Base-by-base conservation (phyloP, 1,140 invertebrate species). In the Chymomyza costata region DNA sequence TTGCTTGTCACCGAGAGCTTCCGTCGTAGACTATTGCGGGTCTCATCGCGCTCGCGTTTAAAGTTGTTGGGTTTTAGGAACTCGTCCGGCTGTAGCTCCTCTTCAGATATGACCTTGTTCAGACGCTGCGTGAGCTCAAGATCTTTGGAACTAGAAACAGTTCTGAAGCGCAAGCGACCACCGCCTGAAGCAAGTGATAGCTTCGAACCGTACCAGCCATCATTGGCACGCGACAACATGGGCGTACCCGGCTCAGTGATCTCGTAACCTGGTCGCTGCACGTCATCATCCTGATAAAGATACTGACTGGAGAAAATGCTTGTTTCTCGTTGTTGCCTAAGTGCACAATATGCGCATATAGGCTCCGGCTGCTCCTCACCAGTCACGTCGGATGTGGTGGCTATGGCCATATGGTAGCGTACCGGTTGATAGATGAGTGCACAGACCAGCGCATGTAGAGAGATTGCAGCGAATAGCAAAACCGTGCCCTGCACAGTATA, bases 171-270 rank as follows among this genome's bases (percentile, higher is more conserved):
- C 15, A 61, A 6, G 0, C 65, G 56, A 0, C 50, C 58, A 2
- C 21, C 21, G 21, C 21, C 32, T 1, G 73, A 76, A n/a, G 47
- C 46, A 21, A 84, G 37, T 1, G 86, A 87, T 1, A 83, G 14
- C 6, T 71, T 74, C 2, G 86, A 87, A 48, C 86, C 86, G 46
- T 87, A 92, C 86, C 89, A 91, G 6, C 90, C 90, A 63, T 92
- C 90, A 60, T 91, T 92, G 2, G 89, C 88, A 40, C 86, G 78
- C 11, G 90, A 86, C 86, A 92, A 88, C 90, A 91, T 91, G 1
- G 90, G 89, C 3, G 89, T 87, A 47, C 88, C 90, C 2, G 90
- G 88, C 56, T 89, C 89, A 11, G 88, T 89, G 30, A 92, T 90
- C 86, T 91, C 91, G 69, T 90, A 90, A 34, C 90, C 90, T 7